A percentile compares a stretch with the other conserved stretches of the same genome.
phyloP scores from a whole-genome alignment of 53 echinoderm and acorn worm genomes.

The Paracentrotus lividus region DNA sequence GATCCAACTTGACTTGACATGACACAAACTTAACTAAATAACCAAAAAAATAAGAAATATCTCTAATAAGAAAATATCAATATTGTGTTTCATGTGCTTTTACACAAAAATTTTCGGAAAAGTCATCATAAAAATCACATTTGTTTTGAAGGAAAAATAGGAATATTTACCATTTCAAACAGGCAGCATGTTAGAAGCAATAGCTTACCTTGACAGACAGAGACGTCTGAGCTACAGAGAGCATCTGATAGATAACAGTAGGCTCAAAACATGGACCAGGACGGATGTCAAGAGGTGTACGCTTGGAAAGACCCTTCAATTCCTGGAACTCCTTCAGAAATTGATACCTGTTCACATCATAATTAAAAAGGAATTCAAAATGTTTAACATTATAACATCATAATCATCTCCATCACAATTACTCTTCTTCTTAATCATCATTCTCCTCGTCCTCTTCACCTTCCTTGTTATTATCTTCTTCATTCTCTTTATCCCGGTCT shows the following conservation, averaged over 20 bases:
- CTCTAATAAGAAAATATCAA: too few species aligned
- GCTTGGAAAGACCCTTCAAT: conserved; percentile 67
- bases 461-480: conserved; percentile 10
- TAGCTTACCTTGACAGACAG: conserved; percentile 83
- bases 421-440: neutral
- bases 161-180: too few species aligned
- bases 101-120: too few species aligned
- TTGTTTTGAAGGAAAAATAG: too few species aligned
- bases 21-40: too few species aligned
- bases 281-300: conserved; percentile 74
- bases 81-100: too few species aligned
- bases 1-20: neutral
- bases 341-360: conserved; percentile 70
- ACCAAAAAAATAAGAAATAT: too few species aligned
- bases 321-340: conserved; percentile 83
- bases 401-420: neutral
- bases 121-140: too few species aligned
- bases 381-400: too few species aligned
- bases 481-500: neutral
- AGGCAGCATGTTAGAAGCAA: neutral
- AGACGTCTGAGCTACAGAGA: conserved; percentile 87
- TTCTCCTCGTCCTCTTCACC: conserved; percentile 3
- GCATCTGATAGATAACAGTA: conserved; percentile 90
- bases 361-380: neutral
- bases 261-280: conserved; percentile 91